Evolutionary conservation across 2,113 vertebrate genomes (phyloP).

Genomic region (Lepus timidus): DNA sequence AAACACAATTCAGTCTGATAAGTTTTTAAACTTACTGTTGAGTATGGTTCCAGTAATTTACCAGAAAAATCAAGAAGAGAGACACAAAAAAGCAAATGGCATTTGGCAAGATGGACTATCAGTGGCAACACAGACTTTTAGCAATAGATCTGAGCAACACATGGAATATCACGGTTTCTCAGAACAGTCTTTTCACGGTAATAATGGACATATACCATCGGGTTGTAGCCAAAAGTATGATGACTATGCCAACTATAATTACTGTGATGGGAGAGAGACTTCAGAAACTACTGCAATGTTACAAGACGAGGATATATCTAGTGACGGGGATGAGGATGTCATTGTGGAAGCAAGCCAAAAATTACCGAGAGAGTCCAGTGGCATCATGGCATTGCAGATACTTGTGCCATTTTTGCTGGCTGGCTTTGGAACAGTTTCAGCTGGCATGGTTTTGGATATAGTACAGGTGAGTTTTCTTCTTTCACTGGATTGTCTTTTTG

Average conservation of each 20-base stretch:
- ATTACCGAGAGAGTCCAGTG: conserved; percentile 94
- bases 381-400: conserved; percentile 96
- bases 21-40: conserved; percentile 91
- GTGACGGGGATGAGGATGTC: conserved; percentile 83
- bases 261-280: conserved; percentile 89
- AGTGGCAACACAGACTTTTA: conserved; percentile 85
- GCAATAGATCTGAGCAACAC: conserved; percentile 89
- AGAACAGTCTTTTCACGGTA: conserved; percentile 88
- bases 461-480: conserved; percentile 93
- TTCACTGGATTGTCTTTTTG: background rate
- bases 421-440: conserved; percentile 97
- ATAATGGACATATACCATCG: conserved; percentile 87
- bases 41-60: conserved; percentile 97
- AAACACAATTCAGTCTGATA: conserved; percentile 91
- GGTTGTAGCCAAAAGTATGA: conserved; percentile 87
- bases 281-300: conserved; percentile 94
- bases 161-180: conserved; percentile 90
- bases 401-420: conserved; percentile 96
- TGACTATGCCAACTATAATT: conserved; percentile 86
- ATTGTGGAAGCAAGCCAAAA: conserved; percentile 86
- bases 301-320: conserved; percentile 80
- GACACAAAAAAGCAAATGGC: conserved; percentile 92
- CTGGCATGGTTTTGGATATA: conserved; percentile 98
- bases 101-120: conserved; percentile 89
- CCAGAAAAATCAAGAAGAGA: conserved; percentile 95